A percentile compares a stretch with the other conserved stretches of the same genome.
phyloP scores from a whole-genome alignment of 2,888 invertebrate species.

The Pogonocherus hispidulus region DNA sequence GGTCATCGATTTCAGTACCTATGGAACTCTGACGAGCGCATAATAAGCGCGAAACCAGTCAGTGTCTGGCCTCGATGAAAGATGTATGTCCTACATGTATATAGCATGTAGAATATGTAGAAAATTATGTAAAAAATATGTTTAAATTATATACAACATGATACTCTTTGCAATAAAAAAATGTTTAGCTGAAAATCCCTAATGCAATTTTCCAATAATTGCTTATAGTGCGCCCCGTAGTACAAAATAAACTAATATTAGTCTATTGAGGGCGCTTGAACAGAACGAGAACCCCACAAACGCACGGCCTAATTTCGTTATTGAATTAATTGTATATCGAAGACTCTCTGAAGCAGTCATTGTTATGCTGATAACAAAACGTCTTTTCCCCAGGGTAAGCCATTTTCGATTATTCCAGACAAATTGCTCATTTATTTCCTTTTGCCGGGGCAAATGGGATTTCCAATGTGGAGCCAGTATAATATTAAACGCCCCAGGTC shows the following conservation, averaged over 20 bases:
- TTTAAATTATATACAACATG: too few relatives aligned
- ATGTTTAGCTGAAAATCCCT: too few relatives aligned
- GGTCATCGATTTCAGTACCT: too few relatives aligned
- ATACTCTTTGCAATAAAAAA: too few relatives aligned
- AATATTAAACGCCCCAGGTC: slow-evolving; percentile 24
- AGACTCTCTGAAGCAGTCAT: slow-evolving; percentile 41
- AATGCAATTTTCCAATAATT: too few relatives aligned
- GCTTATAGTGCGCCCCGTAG: too few relatives aligned
- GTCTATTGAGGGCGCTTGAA: slow-evolving; percentile 29
- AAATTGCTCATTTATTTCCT: slow-evolving; percentile 43
- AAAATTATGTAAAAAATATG: too few relatives aligned
- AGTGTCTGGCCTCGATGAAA: too few relatives aligned
- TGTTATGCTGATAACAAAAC: slow-evolving; percentile 48
- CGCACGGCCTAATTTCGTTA: slow-evolving; percentile 44
- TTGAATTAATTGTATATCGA: slow-evolving; percentile 45
- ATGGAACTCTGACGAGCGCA: too few relatives aligned
- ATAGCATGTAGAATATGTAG: too few relatives aligned
- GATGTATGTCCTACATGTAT: too few relatives aligned
- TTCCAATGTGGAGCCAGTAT: slow-evolving; percentile 24
- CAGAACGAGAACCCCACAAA: slow-evolving; percentile 36
- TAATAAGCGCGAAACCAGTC: too few relatives aligned
- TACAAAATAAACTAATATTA: slow-evolving; percentile 35
- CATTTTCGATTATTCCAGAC: slow-evolving; percentile 45
- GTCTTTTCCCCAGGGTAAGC: slow-evolving; percentile 39
- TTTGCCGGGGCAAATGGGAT: slow-evolving; percentile 36